Evolutionary conservation across 2,797 vertebrate genomes (phyloP).

Genomic region (Leptodactylus fallax): DNA sequence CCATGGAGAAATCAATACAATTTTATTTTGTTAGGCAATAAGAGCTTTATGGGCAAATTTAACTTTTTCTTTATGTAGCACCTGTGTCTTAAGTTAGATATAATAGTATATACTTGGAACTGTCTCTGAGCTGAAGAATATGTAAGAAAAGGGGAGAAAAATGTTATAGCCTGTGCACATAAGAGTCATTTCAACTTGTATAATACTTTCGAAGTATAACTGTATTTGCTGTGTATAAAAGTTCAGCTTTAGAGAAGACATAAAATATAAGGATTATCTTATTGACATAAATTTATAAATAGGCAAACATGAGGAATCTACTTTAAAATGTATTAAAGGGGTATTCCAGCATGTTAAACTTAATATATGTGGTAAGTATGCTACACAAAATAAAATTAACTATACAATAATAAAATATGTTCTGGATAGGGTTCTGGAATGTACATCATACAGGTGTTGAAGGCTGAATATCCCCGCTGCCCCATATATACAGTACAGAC

Average conservation of each 20-base stretch:
- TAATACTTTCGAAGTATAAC: neutral
- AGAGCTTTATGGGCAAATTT: conserved; percentile 53
- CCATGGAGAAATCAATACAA: conserved; percentile 62
- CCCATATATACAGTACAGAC: too few species aligned
- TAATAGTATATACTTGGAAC: conserved; percentile 29
- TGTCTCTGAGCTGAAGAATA: neutral
- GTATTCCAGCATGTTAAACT: too few species aligned
- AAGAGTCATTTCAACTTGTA: neutral
- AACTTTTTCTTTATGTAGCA: conserved; percentile 59
- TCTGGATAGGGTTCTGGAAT: too few species aligned
- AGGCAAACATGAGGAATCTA: neutral
- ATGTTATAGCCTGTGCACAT: neutral
- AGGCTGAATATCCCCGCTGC: too few species aligned
- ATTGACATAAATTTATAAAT: neutral
- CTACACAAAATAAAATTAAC: too few species aligned
- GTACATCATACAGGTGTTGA: too few species aligned
- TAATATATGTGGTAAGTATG: too few species aligned
- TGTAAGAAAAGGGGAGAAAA: neutral
- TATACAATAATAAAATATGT: neutral
- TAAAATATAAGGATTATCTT: neutral
- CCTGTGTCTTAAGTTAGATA: conserved; percentile 35
- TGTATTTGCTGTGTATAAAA: neutral
- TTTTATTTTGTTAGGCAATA: conserved; percentile 61
- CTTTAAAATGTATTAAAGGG: neutral
- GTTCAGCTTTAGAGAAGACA: neutral